Percentiles rank a stretch among this genome's conserved stretches.
These are phyloP conservation scores for Lithophane leautieri DNA, from an alignment of 2,888 invertebrate genomes.

Conservation along the genomic window DNA sequence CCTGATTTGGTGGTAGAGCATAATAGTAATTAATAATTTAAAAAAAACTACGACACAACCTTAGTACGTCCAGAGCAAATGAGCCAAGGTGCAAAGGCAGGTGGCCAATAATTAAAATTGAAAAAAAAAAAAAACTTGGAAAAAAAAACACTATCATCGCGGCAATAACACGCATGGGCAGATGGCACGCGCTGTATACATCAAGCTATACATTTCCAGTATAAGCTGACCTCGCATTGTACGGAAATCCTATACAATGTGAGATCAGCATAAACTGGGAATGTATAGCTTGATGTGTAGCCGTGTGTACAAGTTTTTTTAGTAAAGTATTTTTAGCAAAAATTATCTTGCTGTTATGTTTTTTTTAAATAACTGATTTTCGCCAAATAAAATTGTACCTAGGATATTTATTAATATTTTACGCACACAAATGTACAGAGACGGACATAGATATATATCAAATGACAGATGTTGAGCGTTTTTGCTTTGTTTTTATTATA, in stretches of 20 bases:
- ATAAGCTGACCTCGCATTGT: too few species aligned
- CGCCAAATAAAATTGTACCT: background rate
- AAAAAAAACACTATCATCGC: constrained; percentile 54
- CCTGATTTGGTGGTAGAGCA: too few species aligned
- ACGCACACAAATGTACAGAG: too few species aligned
- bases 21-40: too few species aligned
- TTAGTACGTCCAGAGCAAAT: constrained; percentile 31
- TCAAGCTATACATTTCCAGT: too few species aligned
- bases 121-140: constrained; percentile 43
- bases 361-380: background rate
- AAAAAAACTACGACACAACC: background rate
- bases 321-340: background rate
- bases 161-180: constrained; percentile 58
- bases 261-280: too few species aligned
- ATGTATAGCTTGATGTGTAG: too few species aligned
- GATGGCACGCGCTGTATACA: constrained; percentile 70
- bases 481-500: background rate
- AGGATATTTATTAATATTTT: too few species aligned
- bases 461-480: constrained; percentile 17
- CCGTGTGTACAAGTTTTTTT: constrained; percentile 32
- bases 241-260: too few species aligned
- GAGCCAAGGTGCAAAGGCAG: constrained; percentile 59
- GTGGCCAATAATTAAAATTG: constrained; percentile 55
- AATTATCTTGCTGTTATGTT: background rate
- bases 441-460: background rate